Conservation (phyloP, 2,113 vertebrate species). For the Leucosticte australis region DNA sequence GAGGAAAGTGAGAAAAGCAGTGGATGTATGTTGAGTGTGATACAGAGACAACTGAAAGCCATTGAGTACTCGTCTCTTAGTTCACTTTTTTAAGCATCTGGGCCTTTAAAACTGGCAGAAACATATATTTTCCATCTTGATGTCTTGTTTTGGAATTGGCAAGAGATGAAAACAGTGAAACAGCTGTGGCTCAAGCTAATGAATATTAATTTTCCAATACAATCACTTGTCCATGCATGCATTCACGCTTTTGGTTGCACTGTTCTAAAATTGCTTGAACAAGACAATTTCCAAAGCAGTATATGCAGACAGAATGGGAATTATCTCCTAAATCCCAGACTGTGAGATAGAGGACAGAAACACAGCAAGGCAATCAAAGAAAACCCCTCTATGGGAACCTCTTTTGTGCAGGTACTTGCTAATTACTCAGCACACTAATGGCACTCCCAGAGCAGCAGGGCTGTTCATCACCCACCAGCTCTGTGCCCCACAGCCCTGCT, state of each 20-base stretch:
- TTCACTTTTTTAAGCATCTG: background rate
- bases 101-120: background rate
- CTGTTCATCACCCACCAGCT: background rate
- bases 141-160: background rate
- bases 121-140: background rate
- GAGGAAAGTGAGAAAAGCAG: background rate
- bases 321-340: background rate
- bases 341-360: background rate
- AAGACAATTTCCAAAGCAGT: background rate
- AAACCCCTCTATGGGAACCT: background rate
- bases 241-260: background rate
- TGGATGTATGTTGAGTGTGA: background rate
- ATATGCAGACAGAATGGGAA: background rate
- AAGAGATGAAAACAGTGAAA: background rate
- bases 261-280: background rate
- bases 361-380: background rate
- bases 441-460: background rate
- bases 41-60: background rate
- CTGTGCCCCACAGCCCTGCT: background rate
- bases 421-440: background rate
- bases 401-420: background rate
- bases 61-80: background rate
- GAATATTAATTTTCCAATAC: background rate
- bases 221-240: background rate
- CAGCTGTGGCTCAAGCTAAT: background rate